Evolutionary conservation across 2,113 vertebrate genomes (phyloP).

Genomic region (Nothoprocta pentlandii): DNA sequence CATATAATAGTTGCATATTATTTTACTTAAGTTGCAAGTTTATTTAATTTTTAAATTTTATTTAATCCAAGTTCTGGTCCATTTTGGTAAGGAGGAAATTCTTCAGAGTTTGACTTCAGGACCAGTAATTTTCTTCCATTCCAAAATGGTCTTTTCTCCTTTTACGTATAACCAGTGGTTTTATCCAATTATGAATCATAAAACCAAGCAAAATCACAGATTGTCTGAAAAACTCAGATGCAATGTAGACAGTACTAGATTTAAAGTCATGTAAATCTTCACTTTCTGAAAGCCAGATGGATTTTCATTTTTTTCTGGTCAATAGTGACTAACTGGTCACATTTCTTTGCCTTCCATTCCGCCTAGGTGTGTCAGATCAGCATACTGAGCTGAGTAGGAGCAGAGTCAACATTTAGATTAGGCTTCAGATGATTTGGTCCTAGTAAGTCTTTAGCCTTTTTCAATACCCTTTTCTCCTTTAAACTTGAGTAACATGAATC

Average conservation of each 20-base stretch:
- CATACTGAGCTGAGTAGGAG: background rate
- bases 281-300: background rate
- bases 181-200: background rate
- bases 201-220: fast-evolving
- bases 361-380: background rate
- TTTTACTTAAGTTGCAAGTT: no score
- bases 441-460: background rate
- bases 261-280: background rate
- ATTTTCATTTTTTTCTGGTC: background rate
- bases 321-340: fast-evolving
- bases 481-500: background rate
- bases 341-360: background rate
- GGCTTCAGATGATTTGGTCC: background rate
- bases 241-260: background rate
- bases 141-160: background rate
- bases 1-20: no score
- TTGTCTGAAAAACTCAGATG: fast-evolving
- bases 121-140: background rate
- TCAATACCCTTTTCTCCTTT: background rate
- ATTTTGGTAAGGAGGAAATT: background rate
- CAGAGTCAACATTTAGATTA: background rate
- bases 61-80: background rate
- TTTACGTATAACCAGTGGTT: background rate
- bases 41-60: no score
- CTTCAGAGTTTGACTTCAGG: background rate